Base-by-base conservation (phyloP, 2,113 vertebrate species). In the Sebastes schlegelii region DNA sequence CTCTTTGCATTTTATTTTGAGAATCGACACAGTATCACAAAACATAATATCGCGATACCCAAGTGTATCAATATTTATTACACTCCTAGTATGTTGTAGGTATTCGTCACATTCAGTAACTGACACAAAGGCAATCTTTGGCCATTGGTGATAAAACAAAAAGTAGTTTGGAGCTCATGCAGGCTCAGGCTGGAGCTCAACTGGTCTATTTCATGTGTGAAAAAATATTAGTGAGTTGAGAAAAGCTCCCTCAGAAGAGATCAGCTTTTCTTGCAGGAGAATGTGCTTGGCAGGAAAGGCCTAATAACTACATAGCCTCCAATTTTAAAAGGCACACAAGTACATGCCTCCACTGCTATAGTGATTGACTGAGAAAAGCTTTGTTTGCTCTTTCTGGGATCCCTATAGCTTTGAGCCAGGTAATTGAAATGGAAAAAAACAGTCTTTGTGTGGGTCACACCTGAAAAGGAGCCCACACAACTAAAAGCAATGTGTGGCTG, bases 281-380 rank as follows among this genome's bases (percentile, higher is more conserved):
- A 82, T 82, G 65, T 45, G 66, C 74, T 84, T 73, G 74, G 68
- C 78, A 82, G 81, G 52, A 73, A 86, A 78, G 80, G 68, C 74
- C 86, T 85, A 89, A 88, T 86, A 89, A 82, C 68, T 19, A 51
- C 5, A n/a, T 61, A 68, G 80, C 74, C 79, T 87, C 86, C 78
- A 65, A 81, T 85, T 90, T 81, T 84, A 87, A 92, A 34, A 87
- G 55, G 69, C 87, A 80, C 81, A 87, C 67, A 76, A 83, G 83
- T 78, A 79, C 68, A 71, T 52, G 54, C 65, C 76, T 86, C 8
- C 46, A 64, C 76, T 62, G 55, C 66, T 66, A 34, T 34, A 4
- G 77, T 88, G 88, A 91, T 73, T 92, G 91, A 92, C 72, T 89
- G 87, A 91, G 84, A 71, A 80, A 55, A 60, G 82, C 89, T 89